phyloP scores from a whole-genome alignment of 2,113 vertebrate genomes.

The Vulpes ferrilata region DNA sequence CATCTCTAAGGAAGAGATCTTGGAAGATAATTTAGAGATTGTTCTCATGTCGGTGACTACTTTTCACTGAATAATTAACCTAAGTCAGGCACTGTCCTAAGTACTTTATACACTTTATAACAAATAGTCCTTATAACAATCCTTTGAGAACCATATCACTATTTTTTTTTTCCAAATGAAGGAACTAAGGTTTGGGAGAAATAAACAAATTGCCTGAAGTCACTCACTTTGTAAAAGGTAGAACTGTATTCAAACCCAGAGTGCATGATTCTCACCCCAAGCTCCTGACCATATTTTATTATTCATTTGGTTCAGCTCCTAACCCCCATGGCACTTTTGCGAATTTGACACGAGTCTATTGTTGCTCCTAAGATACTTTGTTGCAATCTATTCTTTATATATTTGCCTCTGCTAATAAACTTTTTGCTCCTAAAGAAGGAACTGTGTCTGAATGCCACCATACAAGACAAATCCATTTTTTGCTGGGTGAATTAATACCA shows the following conservation, averaged over 20 bases:
- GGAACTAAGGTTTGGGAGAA: background rate
- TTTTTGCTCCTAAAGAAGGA: slow-evolving; percentile 16
- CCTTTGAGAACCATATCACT: slow-evolving; percentile 16
- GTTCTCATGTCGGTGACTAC: background rate
- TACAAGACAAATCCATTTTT: background rate
- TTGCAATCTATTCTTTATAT: background rate
- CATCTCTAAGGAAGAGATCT: background rate
- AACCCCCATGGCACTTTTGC: background rate
- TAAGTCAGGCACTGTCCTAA: background rate
- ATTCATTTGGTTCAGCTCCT: background rate
- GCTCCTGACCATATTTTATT: background rate
- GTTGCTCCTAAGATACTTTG: background rate
- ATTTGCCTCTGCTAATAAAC: background rate
- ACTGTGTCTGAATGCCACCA: background rate
- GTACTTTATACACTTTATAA: background rate
- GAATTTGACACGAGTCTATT: background rate
- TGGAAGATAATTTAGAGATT: background rate
- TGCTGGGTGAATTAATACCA: background rate
- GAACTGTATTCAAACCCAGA: background rate
- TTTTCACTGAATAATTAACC: background rate
- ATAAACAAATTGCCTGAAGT: background rate
- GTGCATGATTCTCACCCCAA: background rate
- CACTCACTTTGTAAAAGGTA: background rate
- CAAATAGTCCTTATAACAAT: background rate
- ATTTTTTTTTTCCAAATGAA: slow-evolving; percentile 1